phyloP scores from a whole-genome alignment of 2,797 vertebrate genomes.

The Rhyacichthys aspro region DNA sequence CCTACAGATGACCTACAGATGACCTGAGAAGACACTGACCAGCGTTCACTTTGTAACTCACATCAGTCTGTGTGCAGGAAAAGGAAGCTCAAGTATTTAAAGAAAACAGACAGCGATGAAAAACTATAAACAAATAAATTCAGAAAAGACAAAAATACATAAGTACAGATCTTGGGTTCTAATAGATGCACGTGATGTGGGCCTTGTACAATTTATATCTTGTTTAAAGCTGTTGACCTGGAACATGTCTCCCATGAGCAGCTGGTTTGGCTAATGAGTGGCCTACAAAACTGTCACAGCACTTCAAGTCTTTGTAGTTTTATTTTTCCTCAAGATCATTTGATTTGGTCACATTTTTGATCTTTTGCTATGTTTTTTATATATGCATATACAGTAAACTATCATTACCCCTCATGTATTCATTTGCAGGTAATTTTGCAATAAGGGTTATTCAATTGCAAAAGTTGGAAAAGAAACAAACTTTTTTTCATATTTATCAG shows the following conservation, averaged over 20 bases:
- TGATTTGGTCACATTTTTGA: neutral
- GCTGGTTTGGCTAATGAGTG: slow-evolving; percentile 10
- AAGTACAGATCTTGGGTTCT: slow-evolving; percentile 2
- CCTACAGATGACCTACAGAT: slow-evolving; percentile 37
- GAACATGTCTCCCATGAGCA: slow-evolving; percentile 9
- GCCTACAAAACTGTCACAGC: slow-evolving; percentile 15
- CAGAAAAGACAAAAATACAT: neutral
- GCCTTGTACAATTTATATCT: neutral
- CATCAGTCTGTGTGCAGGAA: neutral
- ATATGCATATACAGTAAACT: no score
- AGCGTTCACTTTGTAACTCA: slow-evolving; percentile 33
- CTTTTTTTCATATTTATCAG: no score
- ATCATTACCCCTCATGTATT: no score
- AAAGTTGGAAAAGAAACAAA: no score
- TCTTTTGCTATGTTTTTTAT: no score
- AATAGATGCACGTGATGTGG: slow-evolving; percentile 7
- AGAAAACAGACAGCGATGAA: no score
- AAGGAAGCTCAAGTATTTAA: neutral
- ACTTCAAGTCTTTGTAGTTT: neutral
- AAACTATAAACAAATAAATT: neutral
- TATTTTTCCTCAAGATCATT: neutral
- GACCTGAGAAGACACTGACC: slow-evolving; percentile 12
- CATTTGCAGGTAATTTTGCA: no score
- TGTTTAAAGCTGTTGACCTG: slow-evolving; percentile 6
- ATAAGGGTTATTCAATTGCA: no score